Evolutionary conservation across 2,113 vertebrate species (phyloP).

Genomic region (Crypturellus undulatus): DNA sequence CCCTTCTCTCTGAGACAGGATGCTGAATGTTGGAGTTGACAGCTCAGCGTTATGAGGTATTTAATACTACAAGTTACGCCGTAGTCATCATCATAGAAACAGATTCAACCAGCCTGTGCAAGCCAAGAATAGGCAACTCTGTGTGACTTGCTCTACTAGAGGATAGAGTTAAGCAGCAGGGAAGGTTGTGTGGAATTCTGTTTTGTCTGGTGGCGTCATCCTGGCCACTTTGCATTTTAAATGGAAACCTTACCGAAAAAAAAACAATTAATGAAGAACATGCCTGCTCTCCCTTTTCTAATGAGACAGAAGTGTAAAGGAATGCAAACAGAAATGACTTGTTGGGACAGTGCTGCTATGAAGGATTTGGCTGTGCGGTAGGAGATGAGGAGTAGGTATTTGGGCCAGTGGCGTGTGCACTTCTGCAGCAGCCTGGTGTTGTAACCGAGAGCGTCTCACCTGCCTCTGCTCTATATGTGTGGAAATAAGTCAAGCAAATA

Average conservation of each 20-base stretch:
- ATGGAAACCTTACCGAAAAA: not conserved
- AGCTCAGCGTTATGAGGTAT: not conserved
- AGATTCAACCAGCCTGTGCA: not conserved
- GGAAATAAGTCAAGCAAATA: not conserved
- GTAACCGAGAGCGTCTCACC: not conserved
- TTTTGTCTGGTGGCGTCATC: fast-evolving
- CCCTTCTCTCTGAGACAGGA: not conserved
- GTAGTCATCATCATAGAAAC: not conserved
- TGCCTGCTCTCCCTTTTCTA: not conserved
- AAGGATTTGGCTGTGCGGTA: not conserved
- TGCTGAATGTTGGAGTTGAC: not conserved
- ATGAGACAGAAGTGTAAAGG: not conserved
- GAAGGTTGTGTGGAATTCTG: not conserved
- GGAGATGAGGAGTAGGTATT: not conserved
- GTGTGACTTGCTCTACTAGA: not conserved
- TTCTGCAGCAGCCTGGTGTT: not conserved
- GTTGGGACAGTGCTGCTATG: not conserved
- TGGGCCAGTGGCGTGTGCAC: not conserved
- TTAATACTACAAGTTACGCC: not conserved
- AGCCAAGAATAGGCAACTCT: not conserved
- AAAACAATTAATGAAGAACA: not conserved
- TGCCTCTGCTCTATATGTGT: not conserved
- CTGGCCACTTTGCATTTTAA: not conserved
- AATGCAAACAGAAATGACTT: not conserved
- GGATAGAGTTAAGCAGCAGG: not conserved